Conservation (phyloP, 2,113 vertebrate species). For the Echinops telfairi region DNA sequence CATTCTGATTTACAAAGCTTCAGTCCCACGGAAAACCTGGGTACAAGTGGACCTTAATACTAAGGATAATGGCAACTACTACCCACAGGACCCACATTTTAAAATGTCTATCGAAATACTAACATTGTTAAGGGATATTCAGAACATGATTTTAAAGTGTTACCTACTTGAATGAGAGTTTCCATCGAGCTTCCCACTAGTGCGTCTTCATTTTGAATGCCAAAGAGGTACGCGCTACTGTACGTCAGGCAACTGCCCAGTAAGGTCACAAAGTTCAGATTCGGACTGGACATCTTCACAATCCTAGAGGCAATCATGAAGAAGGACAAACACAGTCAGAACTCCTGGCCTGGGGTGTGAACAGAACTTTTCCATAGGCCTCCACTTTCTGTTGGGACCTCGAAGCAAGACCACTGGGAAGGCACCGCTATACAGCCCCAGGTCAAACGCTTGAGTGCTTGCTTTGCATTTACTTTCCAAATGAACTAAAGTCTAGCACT, state of each 20-base stretch:
- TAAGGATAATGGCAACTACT: not conserved
- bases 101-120: not conserved
- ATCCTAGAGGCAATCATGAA: conserved; percentile 88
- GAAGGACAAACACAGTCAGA: not conserved
- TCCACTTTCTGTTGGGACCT: not conserved
- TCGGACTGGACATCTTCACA: conserved; percentile 99
- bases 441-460: not conserved
- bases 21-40: not conserved
- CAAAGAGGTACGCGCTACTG: conserved; percentile 94
- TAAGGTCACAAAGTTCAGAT: conserved; percentile 96
- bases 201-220: conserved; percentile 87
- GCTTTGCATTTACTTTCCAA: conserved; percentile 59
- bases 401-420: not conserved
- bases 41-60: not conserved
- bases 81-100: not conserved
- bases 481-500: conserved; percentile 26
- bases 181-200: conserved; percentile 82
- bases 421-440: not conserved
- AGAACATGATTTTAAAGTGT: conserved; percentile 46
- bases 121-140: not conserved
- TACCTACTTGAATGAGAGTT: conserved; percentile 91
- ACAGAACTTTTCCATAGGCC: not conserved
- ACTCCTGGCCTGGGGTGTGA: not conserved
- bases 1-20: not conserved
- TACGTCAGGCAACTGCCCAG: conserved; percentile 95